phyloP scores from a whole-genome alignment of 2,888 invertebrate genomes.

The Muscina levida region DNA sequence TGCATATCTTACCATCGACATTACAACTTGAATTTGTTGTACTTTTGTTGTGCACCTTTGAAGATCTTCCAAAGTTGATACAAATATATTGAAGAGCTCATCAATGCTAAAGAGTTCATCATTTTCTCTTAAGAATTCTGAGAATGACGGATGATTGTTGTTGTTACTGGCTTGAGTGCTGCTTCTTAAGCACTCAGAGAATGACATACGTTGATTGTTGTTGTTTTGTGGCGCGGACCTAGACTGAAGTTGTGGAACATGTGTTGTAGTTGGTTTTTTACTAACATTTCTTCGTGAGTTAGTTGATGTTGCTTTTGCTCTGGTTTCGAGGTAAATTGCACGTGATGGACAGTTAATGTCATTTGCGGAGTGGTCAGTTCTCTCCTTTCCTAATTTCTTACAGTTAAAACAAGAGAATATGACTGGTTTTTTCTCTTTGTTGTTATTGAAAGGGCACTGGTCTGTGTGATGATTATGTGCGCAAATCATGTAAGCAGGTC shows the following conservation, averaged over 20 bases:
- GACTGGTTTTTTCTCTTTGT: constrained; percentile 6
- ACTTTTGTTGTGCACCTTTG: not conserved
- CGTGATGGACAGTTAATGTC: constrained; percentile 3
- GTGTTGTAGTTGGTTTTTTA: too few relatives aligned
- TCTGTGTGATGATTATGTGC: not conserved
- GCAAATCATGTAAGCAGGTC: constrained; percentile 27
- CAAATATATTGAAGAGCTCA: too few relatives aligned
- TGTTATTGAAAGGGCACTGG: not conserved
- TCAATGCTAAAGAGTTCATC: constrained; percentile 6
- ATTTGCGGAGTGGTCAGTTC: too few relatives aligned
- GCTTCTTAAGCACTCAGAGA: not conserved
- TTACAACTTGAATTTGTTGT: too few relatives aligned
- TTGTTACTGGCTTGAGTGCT: not conserved
- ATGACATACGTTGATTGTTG: not conserved
- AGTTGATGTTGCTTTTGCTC: not conserved
- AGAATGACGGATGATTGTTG: not conserved
- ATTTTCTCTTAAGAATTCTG: not conserved
- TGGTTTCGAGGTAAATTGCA: not conserved
- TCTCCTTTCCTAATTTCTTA: too few relatives aligned
- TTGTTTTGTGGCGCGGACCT: not conserved
- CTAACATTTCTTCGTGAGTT: not conserved
- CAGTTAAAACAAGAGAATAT: too few relatives aligned
- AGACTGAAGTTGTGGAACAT: too few relatives aligned
- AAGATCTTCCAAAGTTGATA: constrained; percentile 13
- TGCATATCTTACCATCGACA: constrained; percentile 19